These are phyloP conservation scores for Aramus guarauna DNA, from an alignment of 2,113 vertebrate species.

Conservation along the genomic window DNA sequence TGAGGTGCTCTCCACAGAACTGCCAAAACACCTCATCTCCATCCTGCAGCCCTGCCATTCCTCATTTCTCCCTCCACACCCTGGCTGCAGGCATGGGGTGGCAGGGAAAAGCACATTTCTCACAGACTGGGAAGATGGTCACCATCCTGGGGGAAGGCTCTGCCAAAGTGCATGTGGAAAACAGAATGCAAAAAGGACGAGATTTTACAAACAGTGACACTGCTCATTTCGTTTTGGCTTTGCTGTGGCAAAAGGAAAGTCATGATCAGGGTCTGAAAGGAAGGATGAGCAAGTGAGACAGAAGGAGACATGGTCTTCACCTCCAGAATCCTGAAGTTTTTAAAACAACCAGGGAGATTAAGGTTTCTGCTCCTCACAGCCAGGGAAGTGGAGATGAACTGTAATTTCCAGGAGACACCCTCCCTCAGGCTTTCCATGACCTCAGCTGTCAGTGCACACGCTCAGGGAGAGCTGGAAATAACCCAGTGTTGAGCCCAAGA, in stretches of 20 bases:
- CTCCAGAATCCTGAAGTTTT: neutral
- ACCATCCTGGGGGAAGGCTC: neutral
- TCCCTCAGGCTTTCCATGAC: neutral
- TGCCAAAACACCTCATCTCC: neutral
- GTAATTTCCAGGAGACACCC: neutral
- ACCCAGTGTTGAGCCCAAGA: neutral
- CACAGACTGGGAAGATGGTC: neutral
- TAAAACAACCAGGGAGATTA: neutral
- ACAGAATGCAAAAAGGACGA: neutral
- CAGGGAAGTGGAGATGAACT: neutral
- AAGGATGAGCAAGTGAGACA: neutral
- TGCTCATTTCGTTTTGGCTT: neutral
- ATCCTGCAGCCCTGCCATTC: neutral
- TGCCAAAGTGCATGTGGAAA: rapidly evolving
- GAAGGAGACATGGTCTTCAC: neutral
- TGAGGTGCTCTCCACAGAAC: neutral
- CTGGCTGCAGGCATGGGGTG: neutral
- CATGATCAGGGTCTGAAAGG: neutral
- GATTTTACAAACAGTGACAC: neutral
- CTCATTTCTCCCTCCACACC: neutral
- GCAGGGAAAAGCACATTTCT: neutral
- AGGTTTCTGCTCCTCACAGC: neutral
- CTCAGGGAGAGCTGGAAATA: neutral
- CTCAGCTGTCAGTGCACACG: rapidly evolving
- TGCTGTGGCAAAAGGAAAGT: neutral